Base-by-base conservation (phyloP, 53 echinoderm and acorn worm species). In the Arbacia lixula region DNA sequence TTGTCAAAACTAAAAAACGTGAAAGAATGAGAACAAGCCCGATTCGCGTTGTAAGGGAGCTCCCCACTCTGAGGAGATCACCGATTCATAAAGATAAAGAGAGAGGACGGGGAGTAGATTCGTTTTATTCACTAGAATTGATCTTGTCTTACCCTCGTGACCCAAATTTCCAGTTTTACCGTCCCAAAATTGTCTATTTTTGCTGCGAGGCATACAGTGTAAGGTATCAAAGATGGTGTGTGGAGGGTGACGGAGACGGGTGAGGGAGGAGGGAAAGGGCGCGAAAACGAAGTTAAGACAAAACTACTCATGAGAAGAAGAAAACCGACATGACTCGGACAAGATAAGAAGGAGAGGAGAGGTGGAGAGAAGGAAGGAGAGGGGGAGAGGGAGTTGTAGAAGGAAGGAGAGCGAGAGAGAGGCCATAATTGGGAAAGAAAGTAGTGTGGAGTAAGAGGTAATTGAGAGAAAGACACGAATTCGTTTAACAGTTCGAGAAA, bases 101-200 rank as follows among this genome's bases (percentile, higher is more conserved):
- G 32, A 53, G 36, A 76, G 54, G 35, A 54, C 54, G 72, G 6
- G 32, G 76, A 76, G 76, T 76, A 76, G 76, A 76, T 76, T 76
- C 76, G 55, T 34, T 76, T 76, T 76, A 76, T 76, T 76, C 76
- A 76, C 54, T 54, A 49, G 54, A 36, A 76, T 55, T 54, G 76
- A 76, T 76, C 76, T 76, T 31, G 54, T 28, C 10, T 76, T 76
- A 76, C 76, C 76, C 55, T 53, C 76, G n/a, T 76, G 76, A 76
- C 76, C 76, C 52, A 76, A 55, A 76, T 76, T 53, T 52, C 52
- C 6, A 32, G 76, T 76, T 76, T 76, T 76, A 76, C 76, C 76
- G 76, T 54, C 76, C 76, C 76, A 54, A 76, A 76, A 76, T 76
- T 76, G 76, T 76, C 76, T 76, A 36, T 76, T 35, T 76, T 76